Evolutionary conservation across 2,888 invertebrate genomes (phyloP).

Genomic region (Idaea straminata): DNA sequence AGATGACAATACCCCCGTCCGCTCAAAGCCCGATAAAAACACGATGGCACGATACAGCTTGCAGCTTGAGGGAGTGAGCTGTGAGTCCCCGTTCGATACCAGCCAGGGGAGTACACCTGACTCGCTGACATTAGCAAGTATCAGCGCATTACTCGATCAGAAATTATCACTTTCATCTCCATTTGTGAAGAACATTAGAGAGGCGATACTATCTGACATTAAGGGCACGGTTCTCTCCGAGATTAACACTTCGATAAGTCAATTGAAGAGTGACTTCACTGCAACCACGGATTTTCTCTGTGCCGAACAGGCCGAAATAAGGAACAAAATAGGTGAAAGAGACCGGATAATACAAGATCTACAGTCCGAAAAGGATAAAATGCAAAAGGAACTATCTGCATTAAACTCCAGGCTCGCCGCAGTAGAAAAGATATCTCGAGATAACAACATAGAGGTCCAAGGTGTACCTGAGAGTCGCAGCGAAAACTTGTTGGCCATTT

Average conservation of each 20-base stretch:
- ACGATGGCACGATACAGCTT: no score
- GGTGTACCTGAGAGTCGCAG: conserved; percentile 13
- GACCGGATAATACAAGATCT: neutral
- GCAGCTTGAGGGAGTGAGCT: no score
- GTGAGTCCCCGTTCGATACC: no score
- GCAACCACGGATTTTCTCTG: conserved; percentile 16
- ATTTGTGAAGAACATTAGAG: neutral
- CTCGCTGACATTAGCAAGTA: neutral
- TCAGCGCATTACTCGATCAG: neutral
- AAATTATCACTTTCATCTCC: neutral
- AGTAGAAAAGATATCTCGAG: conserved; percentile 15
- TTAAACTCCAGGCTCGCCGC: conserved; percentile 8
- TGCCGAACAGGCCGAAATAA: conserved; percentile 6
- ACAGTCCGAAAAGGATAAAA: neutral
- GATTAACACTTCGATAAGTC: neutral
- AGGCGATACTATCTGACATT: neutral
- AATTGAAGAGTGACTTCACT: neutral
- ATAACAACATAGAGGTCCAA: conserved; percentile 15
- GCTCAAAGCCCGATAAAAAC: no score
- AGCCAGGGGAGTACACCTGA: no score
- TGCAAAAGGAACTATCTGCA: neutral
- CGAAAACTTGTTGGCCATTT: conserved; percentile 11
- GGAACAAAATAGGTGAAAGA: neutral
- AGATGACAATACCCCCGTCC: no score
- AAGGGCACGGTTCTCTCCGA: neutral